Evolutionary conservation across 2,113 vertebrate genomes (phyloP).

Genomic region (Stomatorhinus ivindoensis): DNA sequence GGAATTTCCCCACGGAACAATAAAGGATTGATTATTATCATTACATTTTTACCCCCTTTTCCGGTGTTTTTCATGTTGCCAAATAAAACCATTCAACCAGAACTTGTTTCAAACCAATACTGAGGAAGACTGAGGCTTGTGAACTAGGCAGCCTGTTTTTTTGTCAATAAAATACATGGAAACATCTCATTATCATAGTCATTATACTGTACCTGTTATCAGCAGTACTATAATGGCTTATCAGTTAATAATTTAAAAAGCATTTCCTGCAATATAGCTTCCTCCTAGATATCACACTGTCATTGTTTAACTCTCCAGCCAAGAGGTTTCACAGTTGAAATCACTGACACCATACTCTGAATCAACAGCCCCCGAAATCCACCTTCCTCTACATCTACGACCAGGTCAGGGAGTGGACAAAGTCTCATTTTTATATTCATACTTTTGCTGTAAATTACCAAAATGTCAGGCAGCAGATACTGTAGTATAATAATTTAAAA

Average conservation of each 20-base stretch:
- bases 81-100: not conserved
- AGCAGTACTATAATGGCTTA: not conserved
- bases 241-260: not conserved
- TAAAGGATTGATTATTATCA: too few relatives aligned
- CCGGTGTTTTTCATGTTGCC: not conserved
- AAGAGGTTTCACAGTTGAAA: not conserved
- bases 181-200: not conserved
- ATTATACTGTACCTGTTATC: not conserved
- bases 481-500: slow-evolving; percentile 62
- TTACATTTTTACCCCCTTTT: not conserved
- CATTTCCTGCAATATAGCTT: not conserved
- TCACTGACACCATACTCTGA: not conserved
- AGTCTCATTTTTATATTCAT: not conserved
- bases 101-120: not conserved
- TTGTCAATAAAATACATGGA: not conserved
- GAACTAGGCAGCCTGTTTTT: not conserved
- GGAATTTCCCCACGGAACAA: too few relatives aligned
- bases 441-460: slow-evolving; percentile 29
- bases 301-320: not conserved
- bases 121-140: not conserved
- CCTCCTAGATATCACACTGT: not conserved
- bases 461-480: slow-evolving; percentile 24
- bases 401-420: not conserved
- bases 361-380: not conserved
- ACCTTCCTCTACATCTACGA: not conserved